These are phyloP conservation scores for Chionodraco myersi DNA, from an alignment of 2,113 vertebrate genomes.

Conservation along the genomic window DNA sequence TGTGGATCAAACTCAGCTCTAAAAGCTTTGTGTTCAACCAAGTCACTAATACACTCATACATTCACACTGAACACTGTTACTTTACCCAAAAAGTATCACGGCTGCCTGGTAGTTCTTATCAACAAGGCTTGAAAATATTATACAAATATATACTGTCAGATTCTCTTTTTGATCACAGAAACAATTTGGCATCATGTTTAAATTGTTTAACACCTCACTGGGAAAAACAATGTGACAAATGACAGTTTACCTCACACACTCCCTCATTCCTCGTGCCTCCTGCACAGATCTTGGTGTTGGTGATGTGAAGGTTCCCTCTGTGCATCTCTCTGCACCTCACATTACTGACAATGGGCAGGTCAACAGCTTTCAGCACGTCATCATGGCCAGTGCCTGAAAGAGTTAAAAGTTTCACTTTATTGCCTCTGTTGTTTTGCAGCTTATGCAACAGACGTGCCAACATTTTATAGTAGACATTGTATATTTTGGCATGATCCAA, in stretches of 20 bases:
- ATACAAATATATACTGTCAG: background rate
- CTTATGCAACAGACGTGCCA: background rate
- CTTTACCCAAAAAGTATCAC: constrained; percentile 24
- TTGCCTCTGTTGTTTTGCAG: background rate
- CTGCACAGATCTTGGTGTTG: constrained; percentile 94
- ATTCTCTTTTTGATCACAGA: background rate
- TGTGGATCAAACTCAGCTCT: constrained; percentile 66
- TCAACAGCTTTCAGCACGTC: constrained; percentile 89
- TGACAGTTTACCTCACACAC: constrained; percentile 92
- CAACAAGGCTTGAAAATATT: constrained; percentile 3
- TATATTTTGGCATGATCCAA: background rate
- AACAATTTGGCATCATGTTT: constrained; percentile 5
- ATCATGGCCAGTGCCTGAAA: constrained; percentile 89
- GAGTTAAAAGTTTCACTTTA: constrained; percentile 22
- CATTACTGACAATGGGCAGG: constrained; percentile 89
- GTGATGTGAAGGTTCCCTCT: constrained; percentile 90
- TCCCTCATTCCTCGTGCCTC: constrained; percentile 90
- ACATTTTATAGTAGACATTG: background rate
- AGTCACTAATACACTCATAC: constrained; percentile 24
- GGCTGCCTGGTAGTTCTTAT: constrained; percentile 13
- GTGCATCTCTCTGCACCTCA: constrained; percentile 90
- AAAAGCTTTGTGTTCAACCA: constrained; percentile 26
- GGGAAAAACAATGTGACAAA: constrained; percentile 6
- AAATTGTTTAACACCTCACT: constrained; percentile 23
- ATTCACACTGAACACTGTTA: constrained; percentile 53